Percentiles rank a stretch among this genome's conserved stretches.
phyloP scores from a whole-genome alignment of 1,140 invertebrate genomes.

The Saccostrea glomerata region DNA sequence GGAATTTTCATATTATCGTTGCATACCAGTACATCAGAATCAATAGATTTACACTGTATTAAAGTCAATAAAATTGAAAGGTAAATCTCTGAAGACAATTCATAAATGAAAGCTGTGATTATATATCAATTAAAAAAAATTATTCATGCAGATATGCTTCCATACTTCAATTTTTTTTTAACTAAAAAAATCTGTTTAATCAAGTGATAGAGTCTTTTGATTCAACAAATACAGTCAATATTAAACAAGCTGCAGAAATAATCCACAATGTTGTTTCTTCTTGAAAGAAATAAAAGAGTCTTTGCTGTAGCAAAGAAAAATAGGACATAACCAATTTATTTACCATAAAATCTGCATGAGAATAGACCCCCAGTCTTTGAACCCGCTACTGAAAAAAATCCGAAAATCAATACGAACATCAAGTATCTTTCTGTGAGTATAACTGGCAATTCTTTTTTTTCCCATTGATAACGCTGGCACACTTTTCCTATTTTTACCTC shows the following conservation, averaged over 20 bases:
- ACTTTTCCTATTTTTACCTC: conserved; percentile 27
- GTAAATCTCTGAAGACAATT: background rate
- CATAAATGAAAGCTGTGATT: background rate
- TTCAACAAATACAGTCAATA: background rate
- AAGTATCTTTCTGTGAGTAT: background rate
- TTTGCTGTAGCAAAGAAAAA: background rate
- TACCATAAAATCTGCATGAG: conserved; percentile 27
- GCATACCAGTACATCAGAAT: conserved; percentile 4
- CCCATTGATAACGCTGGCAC: background rate
- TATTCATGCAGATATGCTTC: background rate
- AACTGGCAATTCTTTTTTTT: background rate
- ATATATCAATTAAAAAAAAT: background rate
- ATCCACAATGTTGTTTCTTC: background rate
- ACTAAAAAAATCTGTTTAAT: background rate
- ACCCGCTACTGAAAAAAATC: background rate
- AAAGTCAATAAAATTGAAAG: background rate
- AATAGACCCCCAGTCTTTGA: background rate
- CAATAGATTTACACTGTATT: background rate
- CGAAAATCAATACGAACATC: conserved; percentile 13
- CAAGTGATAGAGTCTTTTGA: background rate
- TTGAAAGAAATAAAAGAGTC: background rate
- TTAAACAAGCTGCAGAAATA: background rate
- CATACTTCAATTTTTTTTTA: background rate
- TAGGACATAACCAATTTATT: conserved; percentile 12
- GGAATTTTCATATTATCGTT: conserved; percentile 14